These are phyloP conservation scores for Myathropa florea DNA, from an alignment of 2,888 invertebrate genomes.

Conservation along the genomic window DNA sequence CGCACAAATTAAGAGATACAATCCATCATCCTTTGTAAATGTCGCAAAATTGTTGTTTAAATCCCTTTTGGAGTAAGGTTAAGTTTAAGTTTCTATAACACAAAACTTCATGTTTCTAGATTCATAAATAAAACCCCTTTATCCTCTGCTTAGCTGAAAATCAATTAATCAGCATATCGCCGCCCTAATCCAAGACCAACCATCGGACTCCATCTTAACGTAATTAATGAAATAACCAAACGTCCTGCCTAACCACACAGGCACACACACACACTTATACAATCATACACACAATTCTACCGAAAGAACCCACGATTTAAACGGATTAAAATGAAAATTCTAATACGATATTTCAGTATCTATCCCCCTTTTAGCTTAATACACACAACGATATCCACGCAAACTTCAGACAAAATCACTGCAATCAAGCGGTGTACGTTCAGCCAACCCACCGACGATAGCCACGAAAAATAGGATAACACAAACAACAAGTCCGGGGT, in stretches of 20 bases:
- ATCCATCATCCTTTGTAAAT: too few species aligned
- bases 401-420: neutral
- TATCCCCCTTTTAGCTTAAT: neutral
- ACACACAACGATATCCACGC: neutral
- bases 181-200: neutral
- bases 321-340: slow-evolving; percentile 57
- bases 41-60: too few species aligned
- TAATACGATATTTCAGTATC: slow-evolving; percentile 37
- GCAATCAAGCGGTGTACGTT: neutral
- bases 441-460: neutral
- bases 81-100: too few species aligned
- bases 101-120: too few species aligned
- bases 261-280: slow-evolving; percentile 9
- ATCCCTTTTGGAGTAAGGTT: too few species aligned
- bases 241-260: neutral
- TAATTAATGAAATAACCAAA: slow-evolving; percentile 50
- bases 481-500: neutral
- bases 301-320: slow-evolving; percentile 12
- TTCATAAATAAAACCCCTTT: neutral
- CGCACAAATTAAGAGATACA: too few species aligned
- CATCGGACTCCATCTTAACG: slow-evolving; percentile 29
- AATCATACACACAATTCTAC: neutral
- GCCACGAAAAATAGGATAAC: neutral
- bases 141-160: neutral
- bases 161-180: neutral